Base-by-base conservation (phyloP, 2,113 vertebrate species). In the Myotis yumanensis region DNA sequence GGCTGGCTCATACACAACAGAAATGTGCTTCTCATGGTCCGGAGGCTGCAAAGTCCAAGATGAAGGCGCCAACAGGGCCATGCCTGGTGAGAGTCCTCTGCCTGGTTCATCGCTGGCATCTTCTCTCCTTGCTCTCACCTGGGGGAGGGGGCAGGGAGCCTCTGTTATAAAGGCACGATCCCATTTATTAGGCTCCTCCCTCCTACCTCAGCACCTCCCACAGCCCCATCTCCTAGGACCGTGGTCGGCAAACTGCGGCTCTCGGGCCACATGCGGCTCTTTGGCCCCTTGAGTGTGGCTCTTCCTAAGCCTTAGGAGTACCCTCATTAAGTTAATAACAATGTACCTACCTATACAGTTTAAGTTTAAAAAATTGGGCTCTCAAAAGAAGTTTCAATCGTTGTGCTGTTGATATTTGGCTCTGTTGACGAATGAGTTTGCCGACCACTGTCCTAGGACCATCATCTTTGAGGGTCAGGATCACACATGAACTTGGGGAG, bases 31-130 rank as follows among this genome's bases (percentile, higher is more conserved):
- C 68, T 71, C 52, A 4, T 1, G 3, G 43, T 73, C 62, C 3
- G 28, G 62, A 71, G 40, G 51, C 51, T 0, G 14, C 14, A 23
- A 25, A 68, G 18, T 37, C 71, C 59, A 40, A 77, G 69, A 16
- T 5, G 32, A n/a, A 77, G 37, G n/a, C 7, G 11, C n/a, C n/a
- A 1, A 0, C 32, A 11, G 2, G 11, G 10, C 22, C 11, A 4
- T 1, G 3, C 25, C 37, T 48, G n/a, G 40, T 15, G 80, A 32
- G 37, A 5, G 23, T 11, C 62, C 62, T 23, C 35, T 3, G 75
- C 71, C 48, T 48, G 57, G 69, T 10, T 83, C 68, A 12, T 0
- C 3, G 40, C 35, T 3, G 11, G 76, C 1, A 7, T 6, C 69
- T 66, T 23, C 57, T n/a, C 14, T 4, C 35, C n/a, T 16, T 4